These are phyloP conservation scores for Lepidurus apus DNA, from an alignment of 1,140 invertebrate species.

Conservation along the genomic window DNA sequence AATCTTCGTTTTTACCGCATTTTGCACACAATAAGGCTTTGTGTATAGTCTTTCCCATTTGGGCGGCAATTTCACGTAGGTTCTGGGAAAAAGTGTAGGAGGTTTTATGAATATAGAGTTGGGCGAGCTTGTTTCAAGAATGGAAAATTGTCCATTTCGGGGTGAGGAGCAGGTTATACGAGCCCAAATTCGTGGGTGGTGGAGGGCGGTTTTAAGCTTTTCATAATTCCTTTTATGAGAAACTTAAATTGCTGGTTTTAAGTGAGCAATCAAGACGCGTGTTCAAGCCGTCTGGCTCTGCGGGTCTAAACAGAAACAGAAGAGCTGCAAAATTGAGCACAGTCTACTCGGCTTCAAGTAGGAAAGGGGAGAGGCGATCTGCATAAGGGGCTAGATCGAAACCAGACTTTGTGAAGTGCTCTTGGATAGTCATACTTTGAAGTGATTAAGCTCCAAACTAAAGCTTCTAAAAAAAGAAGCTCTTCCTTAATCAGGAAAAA, in stretches of 20 bases:
- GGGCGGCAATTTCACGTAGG: too few species aligned
- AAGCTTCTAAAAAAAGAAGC: too few species aligned
- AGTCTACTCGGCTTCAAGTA: background rate
- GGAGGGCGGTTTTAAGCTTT: background rate
- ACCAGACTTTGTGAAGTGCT: background rate
- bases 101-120: too few species aligned
- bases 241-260: background rate
- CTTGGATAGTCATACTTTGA: background rate
- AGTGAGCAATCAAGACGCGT: constrained; percentile 17
- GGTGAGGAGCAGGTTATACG: too few species aligned
- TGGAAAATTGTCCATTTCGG: too few species aligned
- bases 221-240: background rate
- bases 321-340: constrained; percentile 2
- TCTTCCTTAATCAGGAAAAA: too few species aligned
- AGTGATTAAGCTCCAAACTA: background rate
- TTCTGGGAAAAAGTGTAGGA: too few species aligned
- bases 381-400: background rate
- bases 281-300: background rate
- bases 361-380: background rate
- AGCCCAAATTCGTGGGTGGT: background rate
- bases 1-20: too few species aligned
- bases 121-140: too few species aligned
- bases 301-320: background rate
- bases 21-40: too few species aligned
- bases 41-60: too few species aligned